A percentile compares a stretch with the other conserved stretches of the same genome.
These are phyloP conservation scores for Molorchus minor DNA, from an alignment of 2,888 invertebrate genomes.

Conservation along the genomic window DNA sequence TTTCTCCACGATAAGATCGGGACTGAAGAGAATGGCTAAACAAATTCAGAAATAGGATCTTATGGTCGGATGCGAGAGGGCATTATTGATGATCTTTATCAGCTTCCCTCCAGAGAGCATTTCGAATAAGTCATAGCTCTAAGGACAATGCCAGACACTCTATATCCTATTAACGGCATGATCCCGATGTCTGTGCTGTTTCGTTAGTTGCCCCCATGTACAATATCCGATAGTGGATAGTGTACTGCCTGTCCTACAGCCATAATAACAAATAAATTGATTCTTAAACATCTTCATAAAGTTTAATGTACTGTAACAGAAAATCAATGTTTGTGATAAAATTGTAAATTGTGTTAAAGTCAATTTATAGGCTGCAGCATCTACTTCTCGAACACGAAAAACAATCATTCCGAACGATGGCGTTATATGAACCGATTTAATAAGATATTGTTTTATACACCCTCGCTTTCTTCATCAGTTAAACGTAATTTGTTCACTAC, in stretches of 20 bases:
- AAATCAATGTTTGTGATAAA: no score
- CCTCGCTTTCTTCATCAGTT: no score
- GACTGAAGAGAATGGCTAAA: slow-evolving; percentile 35
- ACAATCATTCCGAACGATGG: no score
- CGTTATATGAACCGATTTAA: no score
- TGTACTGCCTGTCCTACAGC: slow-evolving; percentile 23
- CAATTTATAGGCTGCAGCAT: no score
- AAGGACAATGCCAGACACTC: slow-evolving; percentile 47
- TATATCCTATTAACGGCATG: slow-evolving; percentile 53
- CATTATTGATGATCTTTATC: slow-evolving; percentile 55
- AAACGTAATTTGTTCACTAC: no score
- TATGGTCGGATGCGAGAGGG: slow-evolving; percentile 42
- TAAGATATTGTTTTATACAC: no score
- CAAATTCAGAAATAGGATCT: slow-evolving; percentile 44
- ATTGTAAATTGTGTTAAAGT: no score
- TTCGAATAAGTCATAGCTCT: slow-evolving; percentile 52
- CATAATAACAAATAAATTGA: neutral
- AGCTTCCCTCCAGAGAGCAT: slow-evolving; percentile 47
- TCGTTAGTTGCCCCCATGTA: slow-evolving; percentile 25
- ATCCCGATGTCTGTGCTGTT: slow-evolving; percentile 39
- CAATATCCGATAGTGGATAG: slow-evolving; percentile 15
- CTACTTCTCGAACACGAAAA: no score
- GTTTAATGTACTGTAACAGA: no score
- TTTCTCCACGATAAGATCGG: slow-evolving; percentile 26
- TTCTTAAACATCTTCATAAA: no score